Evolutionary conservation across 2,888 invertebrate species (phyloP).

Genomic region (Nysson spinosus): DNA sequence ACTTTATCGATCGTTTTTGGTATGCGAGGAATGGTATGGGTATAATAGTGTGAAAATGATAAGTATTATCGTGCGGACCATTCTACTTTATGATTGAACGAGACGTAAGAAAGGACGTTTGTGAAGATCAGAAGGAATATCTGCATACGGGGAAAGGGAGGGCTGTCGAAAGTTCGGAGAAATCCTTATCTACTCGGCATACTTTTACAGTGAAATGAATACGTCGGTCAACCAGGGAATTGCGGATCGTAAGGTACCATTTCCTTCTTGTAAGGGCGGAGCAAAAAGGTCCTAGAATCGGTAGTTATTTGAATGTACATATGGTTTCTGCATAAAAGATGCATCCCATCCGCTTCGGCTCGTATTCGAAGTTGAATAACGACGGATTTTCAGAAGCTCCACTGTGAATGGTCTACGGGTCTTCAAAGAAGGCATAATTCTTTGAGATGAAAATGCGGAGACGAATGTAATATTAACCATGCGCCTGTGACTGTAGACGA

Average conservation of each 20-base stretch:
- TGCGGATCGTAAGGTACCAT: not conserved
- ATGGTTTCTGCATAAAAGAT: constrained; percentile 44
- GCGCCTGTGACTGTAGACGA: constrained; percentile 4
- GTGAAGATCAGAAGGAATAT: not conserved
- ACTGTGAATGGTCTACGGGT: constrained; percentile 45
- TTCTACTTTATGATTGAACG: no score
- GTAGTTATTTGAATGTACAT: constrained; percentile 34
- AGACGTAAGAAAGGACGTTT: not conserved
- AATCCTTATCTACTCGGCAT: constrained; percentile 4
- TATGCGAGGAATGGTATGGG: no score
- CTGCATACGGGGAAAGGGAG: not conserved
- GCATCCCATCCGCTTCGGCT: constrained; percentile 25
- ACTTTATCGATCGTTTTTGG: no score
- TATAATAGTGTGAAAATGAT: no score
- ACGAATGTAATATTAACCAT: constrained; percentile 44
- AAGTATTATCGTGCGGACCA: no score
- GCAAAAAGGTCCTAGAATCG: constrained; percentile 19
- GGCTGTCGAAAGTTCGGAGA: not conserved
- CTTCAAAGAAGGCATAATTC: constrained; percentile 50
- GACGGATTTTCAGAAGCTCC: constrained; percentile 39
- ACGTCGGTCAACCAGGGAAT: constrained; percentile 18
- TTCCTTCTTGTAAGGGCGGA: not conserved
- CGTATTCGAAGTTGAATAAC: constrained; percentile 37
- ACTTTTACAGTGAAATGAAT: constrained; percentile 14
- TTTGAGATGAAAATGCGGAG: constrained; percentile 53